Evolutionary conservation across 2,888 invertebrate species (phyloP), one percentile per base, ranked within the genome.

Genomic region (Drosophila hamatofila): DNA sequence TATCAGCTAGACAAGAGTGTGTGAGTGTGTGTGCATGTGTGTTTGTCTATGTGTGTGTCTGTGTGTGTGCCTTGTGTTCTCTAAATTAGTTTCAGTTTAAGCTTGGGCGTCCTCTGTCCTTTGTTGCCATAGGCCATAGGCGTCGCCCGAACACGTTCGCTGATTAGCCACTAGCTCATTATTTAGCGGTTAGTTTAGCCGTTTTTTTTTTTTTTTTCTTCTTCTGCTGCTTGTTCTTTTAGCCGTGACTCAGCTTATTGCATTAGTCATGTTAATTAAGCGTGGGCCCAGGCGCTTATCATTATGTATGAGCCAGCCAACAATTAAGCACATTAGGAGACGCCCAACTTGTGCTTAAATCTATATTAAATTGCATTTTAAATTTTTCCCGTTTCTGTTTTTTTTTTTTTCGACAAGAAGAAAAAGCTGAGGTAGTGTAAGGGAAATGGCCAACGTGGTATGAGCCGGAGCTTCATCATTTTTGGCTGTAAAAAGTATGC

Each of bases 191-290:
- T 67, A 74, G 71, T 64, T 64, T 56, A 58, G 51, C 49, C 27
- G 54, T 61, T 67, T 59, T 62, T 37, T 48, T 46, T 44, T 27
- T 11, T 11, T 9, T 4, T 14, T 6, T 33, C 4, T 12, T 3
- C 12, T 35, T 8, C 30, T n/a, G n/a, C n/a, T n/a, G n/a, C 33
- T 33, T 33, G 3, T 33, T 39, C 39, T 39, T 49, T 56, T 55
- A 62, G 51, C 55, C 58, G 72, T 83, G 83, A 86, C 75, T 83
- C 75, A 72, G 83, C 80, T 69, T 30, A 61, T 78, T 79, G 81
- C 72, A 86, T 83, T 83, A 83, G 74, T 83, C 83, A 86, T 83
- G 72, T 72, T 83, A 86, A 86, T 86, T 83, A 86, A 70, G 76
- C 78, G 66, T 64, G 64, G 30, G 62, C 62, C 57, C 59, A 11